These are phyloP conservation scores for Hymenopus coronatus DNA, from an alignment of 2,888 invertebrate genomes.

Conservation along the genomic window DNA sequence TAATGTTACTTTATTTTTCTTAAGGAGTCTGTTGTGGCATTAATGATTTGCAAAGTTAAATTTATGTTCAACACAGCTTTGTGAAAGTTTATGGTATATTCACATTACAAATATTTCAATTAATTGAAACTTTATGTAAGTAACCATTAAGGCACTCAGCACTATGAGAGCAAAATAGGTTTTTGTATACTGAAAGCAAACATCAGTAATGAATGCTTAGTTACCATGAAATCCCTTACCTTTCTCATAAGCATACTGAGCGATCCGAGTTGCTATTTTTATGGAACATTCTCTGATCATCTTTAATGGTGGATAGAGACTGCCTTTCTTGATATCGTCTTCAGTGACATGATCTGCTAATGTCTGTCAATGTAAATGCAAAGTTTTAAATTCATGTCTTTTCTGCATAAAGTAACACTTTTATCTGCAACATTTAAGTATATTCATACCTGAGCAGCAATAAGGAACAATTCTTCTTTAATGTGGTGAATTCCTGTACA, in stretches of 20 bases:
- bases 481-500: slow-evolving; percentile 90
- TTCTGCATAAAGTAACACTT: background rate
- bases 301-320: slow-evolving; percentile 87
- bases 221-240: slow-evolving; percentile 50
- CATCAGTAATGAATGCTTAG: background rate
- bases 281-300: slow-evolving; percentile 85
- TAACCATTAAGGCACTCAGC: too few species aligned
- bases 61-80: too few species aligned
- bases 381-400: background rate
- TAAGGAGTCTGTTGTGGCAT: too few species aligned
- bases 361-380: slow-evolving; percentile 50
- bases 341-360: slow-evolving; percentile 82
- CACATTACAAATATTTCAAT: too few species aligned
- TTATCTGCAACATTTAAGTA: background rate
- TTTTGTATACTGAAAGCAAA: background rate
- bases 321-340: slow-evolving; percentile 76
- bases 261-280: slow-evolving; percentile 82
- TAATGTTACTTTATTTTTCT: too few species aligned
- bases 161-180: too few species aligned
- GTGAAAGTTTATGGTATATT: too few species aligned
- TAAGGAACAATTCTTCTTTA: slow-evolving; percentile 88
- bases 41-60: too few species aligned
- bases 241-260: slow-evolving; percentile 84
- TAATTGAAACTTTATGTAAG: too few species aligned
- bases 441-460: slow-evolving; percentile 77